A percentile compares a stretch with the other conserved stretches of the same genome.
Evolutionary conservation across 2,888 invertebrate species (phyloP).

Genomic region (Anthoptus insignis): DNA sequence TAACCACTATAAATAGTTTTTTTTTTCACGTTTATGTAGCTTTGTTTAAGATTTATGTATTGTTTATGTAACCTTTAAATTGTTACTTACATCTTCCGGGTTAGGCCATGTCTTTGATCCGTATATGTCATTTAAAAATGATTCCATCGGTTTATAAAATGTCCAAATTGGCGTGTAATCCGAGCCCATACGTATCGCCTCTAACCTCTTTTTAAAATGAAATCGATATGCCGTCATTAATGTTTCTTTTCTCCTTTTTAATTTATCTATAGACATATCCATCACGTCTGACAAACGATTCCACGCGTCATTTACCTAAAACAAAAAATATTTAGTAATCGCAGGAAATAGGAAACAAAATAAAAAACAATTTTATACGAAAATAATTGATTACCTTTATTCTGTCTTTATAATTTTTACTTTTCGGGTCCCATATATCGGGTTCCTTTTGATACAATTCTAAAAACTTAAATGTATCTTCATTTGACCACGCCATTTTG

Average conservation of each 20-base stretch:
- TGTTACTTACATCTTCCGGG: slow-evolving; percentile 20
- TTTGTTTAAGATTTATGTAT: no score
- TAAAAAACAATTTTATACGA: neutral
- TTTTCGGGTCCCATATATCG: slow-evolving; percentile 36
- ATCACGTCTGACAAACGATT: slow-evolving; percentile 20
- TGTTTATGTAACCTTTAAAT: neutral
- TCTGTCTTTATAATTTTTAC: slow-evolving; percentile 34
- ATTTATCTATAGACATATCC: slow-evolving; percentile 33
- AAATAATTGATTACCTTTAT: slow-evolving; percentile 18
- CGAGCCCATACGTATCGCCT: slow-evolving; percentile 6
- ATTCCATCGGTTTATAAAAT: slow-evolving; percentile 31
- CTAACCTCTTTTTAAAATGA: slow-evolving; percentile 29
- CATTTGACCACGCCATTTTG: slow-evolving; percentile 35
- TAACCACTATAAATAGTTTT: no score
- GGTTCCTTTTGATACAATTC: slow-evolving; percentile 32
- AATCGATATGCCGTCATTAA: slow-evolving; percentile 31
- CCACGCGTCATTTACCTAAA: slow-evolving; percentile 34
- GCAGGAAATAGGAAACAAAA: neutral
- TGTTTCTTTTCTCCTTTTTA: slow-evolving; percentile 32
- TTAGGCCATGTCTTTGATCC: slow-evolving; percentile 28
- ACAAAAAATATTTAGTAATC: neutral
- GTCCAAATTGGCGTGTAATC: slow-evolving; percentile 31
- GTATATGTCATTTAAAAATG: slow-evolving; percentile 28
- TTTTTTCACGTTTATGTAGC: no score
- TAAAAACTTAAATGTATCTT: slow-evolving; percentile 31